Evolutionary conservation across 2,888 invertebrate species (phyloP), one percentile per base, ranked within the genome.

Genomic region (Acheta domesticus): DNA sequence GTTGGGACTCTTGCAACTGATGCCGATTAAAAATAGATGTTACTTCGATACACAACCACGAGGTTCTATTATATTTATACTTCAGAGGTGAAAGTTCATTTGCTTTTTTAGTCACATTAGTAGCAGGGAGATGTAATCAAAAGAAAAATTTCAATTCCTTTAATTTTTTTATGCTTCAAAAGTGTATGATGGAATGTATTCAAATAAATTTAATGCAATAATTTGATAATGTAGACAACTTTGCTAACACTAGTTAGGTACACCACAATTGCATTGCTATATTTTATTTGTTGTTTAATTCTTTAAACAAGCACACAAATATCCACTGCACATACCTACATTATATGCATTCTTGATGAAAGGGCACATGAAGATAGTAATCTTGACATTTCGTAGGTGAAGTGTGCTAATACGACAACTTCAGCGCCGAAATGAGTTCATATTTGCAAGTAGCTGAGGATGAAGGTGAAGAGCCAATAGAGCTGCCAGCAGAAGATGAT

Each of bases 391-490:
- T 62, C 62, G 62, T 62, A 62, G 62, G 62, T 62, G 62, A 62
- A 62, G 62, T 62, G 62, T 62, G 62, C 62, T 62, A 19, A n/a
- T 62, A 62, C 62, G n/a, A 62, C 62, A 62, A 8, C 62, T 62
- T 62, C 62, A 62, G n/a, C 62, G 84, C 89, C 89, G 1, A 87
- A 87, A 89, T 86, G 86, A 85, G 86, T 83, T 85, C 89, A 85
- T 92, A 91, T 87, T 86, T 89, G 82, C 88, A 88, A 85, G 89
- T 89, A 79, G 87, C 88, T 19, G 90, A 89, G 83, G 88, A 89
- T 81, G 89, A 89, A 83, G 87, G 87, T 76, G 88, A 88, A 79
- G 90, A 90, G 83, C 87, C 89, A 21, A 88, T 90, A 83, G 90
- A 90, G 85, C 85, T 90, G 62, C 90, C 90, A 36, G 86, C 87